A percentile compares a stretch with the other conserved stretches of the same genome.
phyloP scores from a whole-genome alignment of 35 echinoderm and acorn worm species.

The Chiridota heheva region DNA sequence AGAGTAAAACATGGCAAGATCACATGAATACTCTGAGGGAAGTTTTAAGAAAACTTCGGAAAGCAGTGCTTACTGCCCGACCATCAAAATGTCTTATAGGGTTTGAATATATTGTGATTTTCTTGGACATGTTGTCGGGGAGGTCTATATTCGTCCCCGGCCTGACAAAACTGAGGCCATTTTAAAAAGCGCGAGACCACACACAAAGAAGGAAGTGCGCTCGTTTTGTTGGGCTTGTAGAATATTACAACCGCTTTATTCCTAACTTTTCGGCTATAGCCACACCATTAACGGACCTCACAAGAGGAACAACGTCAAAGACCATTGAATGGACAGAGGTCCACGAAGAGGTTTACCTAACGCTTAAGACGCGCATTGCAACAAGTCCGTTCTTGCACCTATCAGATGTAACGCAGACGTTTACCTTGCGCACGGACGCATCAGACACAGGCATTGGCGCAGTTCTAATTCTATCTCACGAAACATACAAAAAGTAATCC shows the following conservation, averaged over 20 bases:
- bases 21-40: slow-evolving; percentile 23
- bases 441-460: slow-evolving; percentile 58
- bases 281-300: slow-evolving; percentile 45
- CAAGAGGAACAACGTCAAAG: slow-evolving; percentile 33
- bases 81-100: too few species aligned
- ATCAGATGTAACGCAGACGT: slow-evolving; percentile 17
- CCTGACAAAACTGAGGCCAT: slow-evolving; percentile 7
- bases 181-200: neutral
- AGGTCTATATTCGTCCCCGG: slow-evolving; percentile 10
- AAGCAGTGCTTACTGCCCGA: slow-evolving; percentile 45
- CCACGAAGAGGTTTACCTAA: slow-evolving; percentile 32
- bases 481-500: too few species aligned
- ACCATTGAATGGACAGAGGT: slow-evolving; percentile 46
- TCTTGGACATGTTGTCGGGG: slow-evolving; percentile 31
- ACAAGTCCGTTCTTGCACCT: slow-evolving; percentile 43
- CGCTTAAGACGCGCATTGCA: slow-evolving; percentile 21
- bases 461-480: slow-evolving; percentile 26
- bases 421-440: slow-evolving; percentile 44
- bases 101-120: slow-evolving; percentile 13
- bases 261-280: slow-evolving; percentile 58
- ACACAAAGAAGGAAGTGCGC: slow-evolving; percentile 38
- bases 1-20: slow-evolving; percentile 40
- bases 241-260: slow-evolving; percentile 26
- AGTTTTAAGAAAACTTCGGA: slow-evolving; percentile 26
- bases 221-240: slow-evolving; percentile 34